phyloP scores from a whole-genome alignment of 2,797 vertebrate genomes.

The Gorsachius magnificus region DNA sequence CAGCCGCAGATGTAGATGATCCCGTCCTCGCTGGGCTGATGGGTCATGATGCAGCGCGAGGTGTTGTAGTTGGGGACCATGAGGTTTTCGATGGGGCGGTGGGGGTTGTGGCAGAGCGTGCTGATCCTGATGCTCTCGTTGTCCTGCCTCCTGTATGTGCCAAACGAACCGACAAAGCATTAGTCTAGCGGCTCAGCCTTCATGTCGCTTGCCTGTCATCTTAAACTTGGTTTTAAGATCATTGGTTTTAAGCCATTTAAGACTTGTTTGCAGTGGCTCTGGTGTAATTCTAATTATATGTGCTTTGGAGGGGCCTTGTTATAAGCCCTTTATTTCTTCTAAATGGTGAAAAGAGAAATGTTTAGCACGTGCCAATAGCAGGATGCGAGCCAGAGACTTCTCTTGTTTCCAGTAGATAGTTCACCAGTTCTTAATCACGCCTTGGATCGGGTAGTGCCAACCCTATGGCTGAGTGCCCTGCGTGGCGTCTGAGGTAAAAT shows the following conservation, averaged over 20 bases:
- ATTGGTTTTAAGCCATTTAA: not conserved
- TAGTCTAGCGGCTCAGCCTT: not conserved
- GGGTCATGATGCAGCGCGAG: conserved; percentile 82
- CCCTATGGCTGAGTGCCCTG: not conserved
- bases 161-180: accelerated
- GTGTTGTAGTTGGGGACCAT: conserved; percentile 84
- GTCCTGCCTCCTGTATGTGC: conserved; percentile 79
- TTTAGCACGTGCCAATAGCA: not conserved
- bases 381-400: not conserved
- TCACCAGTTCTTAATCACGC: not conserved
- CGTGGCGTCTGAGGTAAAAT: not conserved
- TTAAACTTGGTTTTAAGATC: not conserved
- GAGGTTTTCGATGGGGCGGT: conserved; percentile 81
- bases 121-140: conserved; percentile 85
- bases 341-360: not conserved
- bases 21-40: conserved; percentile 73
- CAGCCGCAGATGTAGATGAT: conserved; percentile 85
- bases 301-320: not conserved
- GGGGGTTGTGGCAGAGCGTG: conserved; percentile 85
- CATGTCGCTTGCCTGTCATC: accelerated
- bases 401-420: not conserved
- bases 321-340: not conserved
- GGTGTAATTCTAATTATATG: accelerated
- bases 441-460: not conserved
- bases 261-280: not conserved